Percentiles rank a stretch among this genome's conserved stretches.
Evolutionary conservation across 2,113 vertebrate species (phyloP).

Genomic region (Nothobranchius furzeri): DNA sequence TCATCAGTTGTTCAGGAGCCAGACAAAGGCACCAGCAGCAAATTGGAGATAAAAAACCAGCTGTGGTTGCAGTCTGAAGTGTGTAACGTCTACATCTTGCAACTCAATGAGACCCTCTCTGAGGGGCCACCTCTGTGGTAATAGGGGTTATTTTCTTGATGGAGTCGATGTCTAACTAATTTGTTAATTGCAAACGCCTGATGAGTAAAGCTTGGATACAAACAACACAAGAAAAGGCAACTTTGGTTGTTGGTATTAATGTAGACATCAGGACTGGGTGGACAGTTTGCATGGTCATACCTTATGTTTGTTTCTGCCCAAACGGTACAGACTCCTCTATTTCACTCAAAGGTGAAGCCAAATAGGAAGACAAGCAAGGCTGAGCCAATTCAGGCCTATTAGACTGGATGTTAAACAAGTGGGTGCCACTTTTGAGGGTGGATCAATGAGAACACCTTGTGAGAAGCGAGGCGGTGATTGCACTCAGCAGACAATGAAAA

Average conservation of each 20-base stretch:
- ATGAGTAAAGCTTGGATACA: slow-evolving; percentile 30
- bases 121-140: slow-evolving; percentile 13
- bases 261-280: neutral
- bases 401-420: slow-evolving; percentile 69
- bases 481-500: slow-evolving; percentile 50
- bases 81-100: neutral
- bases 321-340: neutral
- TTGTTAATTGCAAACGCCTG: slow-evolving; percentile 61
- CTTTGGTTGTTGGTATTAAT: slow-evolving; percentile 4
- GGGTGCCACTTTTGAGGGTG: slow-evolving; percentile 54
- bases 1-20: neutral
- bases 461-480: slow-evolving; percentile 31
- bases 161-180: slow-evolving; percentile 48
- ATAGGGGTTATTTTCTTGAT: slow-evolving; percentile 56
- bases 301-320: too few species aligned
- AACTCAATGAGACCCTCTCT: slow-evolving; percentile 14
- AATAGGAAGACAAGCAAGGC: slow-evolving; percentile 24
- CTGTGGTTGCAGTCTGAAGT: neutral
- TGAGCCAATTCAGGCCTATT: slow-evolving; percentile 50
- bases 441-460: slow-evolving; percentile 63
- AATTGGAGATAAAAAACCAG: neutral
- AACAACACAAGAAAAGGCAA: slow-evolving; percentile 34
- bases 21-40: neutral
- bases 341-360: slow-evolving; percentile 13
- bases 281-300: neutral